Conservation (phyloP, 2,888 invertebrate species). For the Sphaerophoria rueppellii region DNA sequence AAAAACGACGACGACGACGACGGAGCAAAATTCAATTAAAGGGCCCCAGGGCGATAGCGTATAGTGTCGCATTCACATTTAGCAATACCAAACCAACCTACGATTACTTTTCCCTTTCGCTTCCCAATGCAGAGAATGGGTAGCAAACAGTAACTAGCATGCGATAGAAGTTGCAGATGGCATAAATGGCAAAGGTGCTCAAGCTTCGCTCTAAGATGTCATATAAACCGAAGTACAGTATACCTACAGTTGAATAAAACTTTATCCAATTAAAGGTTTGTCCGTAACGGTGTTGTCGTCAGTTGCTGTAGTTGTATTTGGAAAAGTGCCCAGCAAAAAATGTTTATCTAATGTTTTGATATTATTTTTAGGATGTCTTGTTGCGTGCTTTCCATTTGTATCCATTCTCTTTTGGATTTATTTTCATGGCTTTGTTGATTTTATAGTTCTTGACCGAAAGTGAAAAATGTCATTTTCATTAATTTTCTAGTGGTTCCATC, state of each 20-base stretch:
- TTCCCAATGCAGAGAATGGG: constrained; percentile 24
- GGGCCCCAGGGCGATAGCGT: constrained; percentile 62
- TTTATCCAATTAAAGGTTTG: constrained; percentile 57
- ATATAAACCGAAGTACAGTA: background rate
- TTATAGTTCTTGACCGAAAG: constrained; percentile 51
- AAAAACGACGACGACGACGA: constrained; percentile 3
- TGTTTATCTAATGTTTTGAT: background rate
- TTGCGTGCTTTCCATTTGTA: constrained; percentile 46
- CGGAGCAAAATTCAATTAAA: constrained; percentile 66
- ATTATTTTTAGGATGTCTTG: constrained; percentile 51
- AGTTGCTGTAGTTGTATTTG: background rate
- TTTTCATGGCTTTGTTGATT: background rate
- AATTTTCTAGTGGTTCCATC: constrained; percentile 5
- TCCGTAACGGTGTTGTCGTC: constrained; percentile 14
- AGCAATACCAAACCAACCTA: background rate
- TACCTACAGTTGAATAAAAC: constrained; percentile 24
- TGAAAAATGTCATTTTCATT: constrained; percentile 58
- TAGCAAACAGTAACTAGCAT: background rate
- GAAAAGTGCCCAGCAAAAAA: background rate
- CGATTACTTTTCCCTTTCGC: constrained; percentile 25
- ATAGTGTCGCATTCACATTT: constrained; percentile 60
- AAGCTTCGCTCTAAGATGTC: background rate
- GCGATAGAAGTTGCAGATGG: constrained; percentile 34
- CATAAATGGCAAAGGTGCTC: constrained; percentile 49
- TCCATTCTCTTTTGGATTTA: constrained; percentile 8